Percentiles rank a stretch among this genome's conserved stretches.
Conservation (phyloP, 1,140 invertebrate species). For the Oppia nitens region DNA sequence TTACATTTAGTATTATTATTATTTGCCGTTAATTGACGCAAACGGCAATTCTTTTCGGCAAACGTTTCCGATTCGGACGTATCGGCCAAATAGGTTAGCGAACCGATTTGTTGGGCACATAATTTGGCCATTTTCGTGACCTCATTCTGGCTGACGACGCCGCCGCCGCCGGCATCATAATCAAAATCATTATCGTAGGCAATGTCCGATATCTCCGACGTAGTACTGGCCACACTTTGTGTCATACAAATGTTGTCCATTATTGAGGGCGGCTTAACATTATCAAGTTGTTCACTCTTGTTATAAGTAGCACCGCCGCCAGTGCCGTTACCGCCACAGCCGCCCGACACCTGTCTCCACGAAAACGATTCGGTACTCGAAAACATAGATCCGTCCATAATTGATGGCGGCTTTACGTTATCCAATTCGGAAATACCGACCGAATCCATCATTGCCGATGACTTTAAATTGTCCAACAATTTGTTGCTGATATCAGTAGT, state of each 20-base stretch:
- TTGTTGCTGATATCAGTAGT: no score
- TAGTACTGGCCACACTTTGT: slow-evolving; percentile 21
- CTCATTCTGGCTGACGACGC: neutral
- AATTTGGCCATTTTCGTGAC: slow-evolving; percentile 3
- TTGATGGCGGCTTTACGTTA: neutral
- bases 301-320: neutral
- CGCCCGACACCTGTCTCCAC: neutral
- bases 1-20: no score
- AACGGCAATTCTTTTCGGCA: no score
- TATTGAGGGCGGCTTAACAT: slow-evolving; percentile 56
- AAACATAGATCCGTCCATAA: neutral
- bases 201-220: slow-evolving; percentile 21
- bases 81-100: neutral
- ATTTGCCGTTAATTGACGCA: no score
- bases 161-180: neutral
- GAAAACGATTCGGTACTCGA: neutral
- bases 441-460: neutral
- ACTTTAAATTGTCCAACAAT: neutral
- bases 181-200: neutral
- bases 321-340: neutral
- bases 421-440: neutral
- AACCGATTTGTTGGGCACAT: slow-evolving; percentile 5
- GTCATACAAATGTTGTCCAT: slow-evolving; percentile 30
- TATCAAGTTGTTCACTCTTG: slow-evolving; percentile 34
- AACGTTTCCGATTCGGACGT: neutral